Evolutionary conservation across 2,888 invertebrate species (phyloP).

Genomic region (Ormyrus rosae): DNA sequence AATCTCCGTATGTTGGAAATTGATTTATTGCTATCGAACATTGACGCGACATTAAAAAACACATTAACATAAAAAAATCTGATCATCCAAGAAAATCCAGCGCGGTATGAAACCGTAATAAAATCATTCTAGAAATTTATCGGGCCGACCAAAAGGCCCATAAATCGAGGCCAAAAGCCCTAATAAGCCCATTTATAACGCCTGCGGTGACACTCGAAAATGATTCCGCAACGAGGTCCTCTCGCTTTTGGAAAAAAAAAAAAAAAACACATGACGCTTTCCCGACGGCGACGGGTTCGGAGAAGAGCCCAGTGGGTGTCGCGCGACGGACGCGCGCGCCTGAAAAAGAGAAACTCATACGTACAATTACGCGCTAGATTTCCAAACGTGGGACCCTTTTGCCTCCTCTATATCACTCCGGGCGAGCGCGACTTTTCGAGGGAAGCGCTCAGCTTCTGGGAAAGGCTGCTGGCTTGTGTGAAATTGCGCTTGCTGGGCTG

Average conservation of each 20-base stretch:
- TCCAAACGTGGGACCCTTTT: background rate
- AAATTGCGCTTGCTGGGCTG: background rate
- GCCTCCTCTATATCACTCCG: background rate
- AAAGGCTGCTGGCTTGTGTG: background rate
- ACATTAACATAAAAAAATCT: too few relatives aligned
- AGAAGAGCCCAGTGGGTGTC: slow-evolving; percentile 20
- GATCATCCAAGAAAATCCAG: too few relatives aligned
- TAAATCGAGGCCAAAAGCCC: too few relatives aligned
- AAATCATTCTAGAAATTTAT: background rate
- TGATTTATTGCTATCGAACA: too few relatives aligned
- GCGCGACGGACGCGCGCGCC: slow-evolving; percentile 49
- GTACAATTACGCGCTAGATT: slow-evolving; percentile 16
- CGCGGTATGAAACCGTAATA: too few relatives aligned
- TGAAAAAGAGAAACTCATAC: slow-evolving; percentile 22
- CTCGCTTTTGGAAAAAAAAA: background rate
- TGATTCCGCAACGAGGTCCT: background rate
- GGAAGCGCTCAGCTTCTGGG: background rate
- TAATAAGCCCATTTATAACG: too few relatives aligned
- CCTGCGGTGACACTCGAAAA: slow-evolving; percentile 17
- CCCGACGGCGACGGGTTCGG: background rate
- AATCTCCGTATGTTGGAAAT: too few relatives aligned
- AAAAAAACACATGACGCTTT: slow-evolving; percentile 11
- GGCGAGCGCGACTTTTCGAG: background rate
- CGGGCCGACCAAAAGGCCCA: background rate
- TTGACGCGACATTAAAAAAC: too few relatives aligned